Percentiles rank a stretch among this genome's conserved stretches.
Evolutionary conservation across 2,113 vertebrate species (phyloP).

Genomic region (Pithys albifrons): DNA sequence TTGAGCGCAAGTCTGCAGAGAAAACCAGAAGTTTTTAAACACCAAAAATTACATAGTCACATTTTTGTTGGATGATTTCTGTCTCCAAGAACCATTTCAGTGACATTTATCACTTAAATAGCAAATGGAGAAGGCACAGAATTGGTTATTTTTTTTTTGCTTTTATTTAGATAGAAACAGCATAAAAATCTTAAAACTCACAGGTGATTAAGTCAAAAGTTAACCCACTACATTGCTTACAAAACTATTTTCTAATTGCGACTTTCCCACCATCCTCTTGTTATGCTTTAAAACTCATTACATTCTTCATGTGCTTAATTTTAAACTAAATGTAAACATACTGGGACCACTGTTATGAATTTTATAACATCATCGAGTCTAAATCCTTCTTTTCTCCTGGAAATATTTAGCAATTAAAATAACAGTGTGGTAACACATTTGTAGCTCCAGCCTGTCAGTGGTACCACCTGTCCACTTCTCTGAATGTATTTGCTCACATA

Average conservation of each 20-base stretch:
- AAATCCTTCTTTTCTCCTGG: background rate
- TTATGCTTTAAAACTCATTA: background rate
- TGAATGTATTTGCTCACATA: background rate
- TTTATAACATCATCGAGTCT: background rate
- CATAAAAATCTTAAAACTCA: background rate
- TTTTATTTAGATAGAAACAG: background rate
- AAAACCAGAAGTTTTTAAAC: background rate
- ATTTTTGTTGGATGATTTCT: background rate
- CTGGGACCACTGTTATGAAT: background rate
- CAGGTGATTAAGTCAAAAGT: background rate
- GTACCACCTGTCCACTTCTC: background rate
- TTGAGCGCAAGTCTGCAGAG: background rate
- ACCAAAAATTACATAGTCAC: background rate
- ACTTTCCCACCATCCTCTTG: background rate
- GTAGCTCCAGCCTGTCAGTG: background rate
- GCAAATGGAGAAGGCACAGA: background rate
- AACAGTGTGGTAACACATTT: background rate
- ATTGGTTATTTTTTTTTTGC: background rate
- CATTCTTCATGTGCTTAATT: background rate
- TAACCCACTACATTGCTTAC: background rate
- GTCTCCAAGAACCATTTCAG: background rate
- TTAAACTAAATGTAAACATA: background rate
- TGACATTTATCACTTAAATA: background rate
- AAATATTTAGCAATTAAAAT: background rate
- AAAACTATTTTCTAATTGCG: background rate